phyloP scores from a whole-genome alignment of 2,113 vertebrate genomes.

The Glaucomys volans region DNA sequence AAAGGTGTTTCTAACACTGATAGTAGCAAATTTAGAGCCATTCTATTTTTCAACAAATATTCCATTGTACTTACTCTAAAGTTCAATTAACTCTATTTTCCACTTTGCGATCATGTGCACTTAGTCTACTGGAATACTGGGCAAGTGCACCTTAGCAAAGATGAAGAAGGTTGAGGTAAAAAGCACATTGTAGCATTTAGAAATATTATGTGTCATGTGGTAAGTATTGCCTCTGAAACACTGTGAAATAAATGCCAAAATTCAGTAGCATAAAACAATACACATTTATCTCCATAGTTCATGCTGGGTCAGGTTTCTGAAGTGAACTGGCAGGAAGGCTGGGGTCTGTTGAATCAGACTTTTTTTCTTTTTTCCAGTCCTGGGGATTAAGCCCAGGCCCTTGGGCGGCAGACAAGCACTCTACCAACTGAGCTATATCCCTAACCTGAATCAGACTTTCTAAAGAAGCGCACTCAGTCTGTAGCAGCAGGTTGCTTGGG shows the following conservation, averaged over 20 bases:
- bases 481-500: not conserved
- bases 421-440: too few species aligned
- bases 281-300: not conserved
- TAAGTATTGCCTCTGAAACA: not conserved
- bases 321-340: not conserved
- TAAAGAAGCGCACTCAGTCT: not conserved
- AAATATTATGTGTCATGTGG: not conserved
- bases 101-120: not conserved
- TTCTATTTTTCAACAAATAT: not conserved
- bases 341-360: not conserved
- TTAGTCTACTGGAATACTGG: not conserved
- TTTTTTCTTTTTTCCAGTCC: too few species aligned
- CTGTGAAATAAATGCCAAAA: not conserved
- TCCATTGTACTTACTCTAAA: not conserved
- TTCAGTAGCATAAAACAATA: too few species aligned
- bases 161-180: not conserved
- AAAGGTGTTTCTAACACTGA: not conserved
- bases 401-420: too few species aligned
- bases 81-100: not conserved
- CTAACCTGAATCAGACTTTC: not conserved
- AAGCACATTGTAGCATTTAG: not conserved
- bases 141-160: not conserved
- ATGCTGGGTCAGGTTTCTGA: not conserved
- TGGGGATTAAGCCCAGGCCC: too few species aligned
- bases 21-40: not conserved